Conservation (phyloP, 2,113 vertebrate species). For the Herpetotheres cachinnans region DNA sequence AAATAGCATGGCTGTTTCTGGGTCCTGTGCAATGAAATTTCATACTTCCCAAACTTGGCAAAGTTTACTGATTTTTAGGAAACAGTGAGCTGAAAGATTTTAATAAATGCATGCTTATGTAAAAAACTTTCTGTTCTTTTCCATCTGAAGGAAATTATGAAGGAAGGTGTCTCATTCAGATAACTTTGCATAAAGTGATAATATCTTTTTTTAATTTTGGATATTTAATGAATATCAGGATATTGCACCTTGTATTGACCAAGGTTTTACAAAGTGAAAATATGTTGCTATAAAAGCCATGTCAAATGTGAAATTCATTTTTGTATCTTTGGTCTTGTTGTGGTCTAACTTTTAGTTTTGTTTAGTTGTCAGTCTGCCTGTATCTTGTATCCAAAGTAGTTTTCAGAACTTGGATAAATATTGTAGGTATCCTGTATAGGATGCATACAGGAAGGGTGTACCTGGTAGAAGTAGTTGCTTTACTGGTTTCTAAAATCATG, state of each 20-base stretch:
- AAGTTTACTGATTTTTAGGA: neutral
- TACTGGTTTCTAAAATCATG: neutral
- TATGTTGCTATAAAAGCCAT: neutral
- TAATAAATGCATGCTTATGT: conserved; percentile 19
- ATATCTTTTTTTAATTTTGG: neutral
- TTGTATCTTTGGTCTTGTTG: neutral
- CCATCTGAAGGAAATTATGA: neutral
- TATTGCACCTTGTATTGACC: neutral
- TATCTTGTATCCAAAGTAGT: neutral
- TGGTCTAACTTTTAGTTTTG: neutral
- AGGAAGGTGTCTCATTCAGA: neutral
- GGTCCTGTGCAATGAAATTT: neutral
- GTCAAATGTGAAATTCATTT: neutral
- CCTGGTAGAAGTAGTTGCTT: neutral
- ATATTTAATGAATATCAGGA: neutral
- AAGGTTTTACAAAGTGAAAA: neutral
- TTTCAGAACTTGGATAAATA: neutral
- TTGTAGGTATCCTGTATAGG: neutral
- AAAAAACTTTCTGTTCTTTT: conserved; percentile 20
- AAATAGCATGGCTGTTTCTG: neutral
- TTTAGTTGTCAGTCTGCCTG: neutral
- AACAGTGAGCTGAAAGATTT: conserved; percentile 52
- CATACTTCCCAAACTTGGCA: neutral
- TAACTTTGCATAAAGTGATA: neutral
- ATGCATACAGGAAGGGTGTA: neutral